Percentiles rank a stretch among this genome's conserved stretches.
phyloP scores from a whole-genome alignment of 2,888 invertebrate species.

The Cordilura impudica region DNA sequence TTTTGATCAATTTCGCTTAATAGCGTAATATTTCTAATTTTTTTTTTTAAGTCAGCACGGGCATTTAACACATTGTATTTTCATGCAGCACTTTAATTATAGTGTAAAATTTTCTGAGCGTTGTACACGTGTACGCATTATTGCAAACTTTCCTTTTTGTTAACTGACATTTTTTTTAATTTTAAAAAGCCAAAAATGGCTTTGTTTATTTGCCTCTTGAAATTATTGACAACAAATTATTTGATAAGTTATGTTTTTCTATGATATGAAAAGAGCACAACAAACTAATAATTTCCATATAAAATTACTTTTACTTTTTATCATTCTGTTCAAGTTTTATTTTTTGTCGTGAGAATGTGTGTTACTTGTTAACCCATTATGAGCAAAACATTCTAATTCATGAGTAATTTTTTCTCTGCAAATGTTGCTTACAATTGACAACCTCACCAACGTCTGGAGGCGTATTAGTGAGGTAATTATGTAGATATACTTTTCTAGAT shows the following conservation, averaged over 20 bases:
- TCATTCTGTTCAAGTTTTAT: neutral
- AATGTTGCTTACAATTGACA: too few species aligned
- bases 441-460: too few species aligned
- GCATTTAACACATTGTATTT: neutral
- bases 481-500: too few species aligned
- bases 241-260: neutral
- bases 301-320: neutral
- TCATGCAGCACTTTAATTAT: neutral
- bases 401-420: too few species aligned
- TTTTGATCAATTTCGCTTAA: neutral
- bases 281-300: neutral
- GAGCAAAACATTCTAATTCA: neutral
- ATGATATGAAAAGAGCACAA: neutral
- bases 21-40: neutral
- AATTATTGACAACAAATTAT: neutral
- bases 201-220: constrained; percentile 3
- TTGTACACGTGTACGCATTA: constrained; percentile 1
- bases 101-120: neutral
- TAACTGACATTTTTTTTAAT: neutral
- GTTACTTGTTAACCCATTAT: neutral
- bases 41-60: neutral
- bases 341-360: neutral
- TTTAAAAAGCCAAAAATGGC: constrained; percentile 5
- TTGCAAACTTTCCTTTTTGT: constrained; percentile 4
- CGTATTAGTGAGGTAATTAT: too few species aligned